These are phyloP conservation scores for Melanocharis versteri DNA, from an alignment of 2,113 vertebrate species.

Conservation along the genomic window DNA sequence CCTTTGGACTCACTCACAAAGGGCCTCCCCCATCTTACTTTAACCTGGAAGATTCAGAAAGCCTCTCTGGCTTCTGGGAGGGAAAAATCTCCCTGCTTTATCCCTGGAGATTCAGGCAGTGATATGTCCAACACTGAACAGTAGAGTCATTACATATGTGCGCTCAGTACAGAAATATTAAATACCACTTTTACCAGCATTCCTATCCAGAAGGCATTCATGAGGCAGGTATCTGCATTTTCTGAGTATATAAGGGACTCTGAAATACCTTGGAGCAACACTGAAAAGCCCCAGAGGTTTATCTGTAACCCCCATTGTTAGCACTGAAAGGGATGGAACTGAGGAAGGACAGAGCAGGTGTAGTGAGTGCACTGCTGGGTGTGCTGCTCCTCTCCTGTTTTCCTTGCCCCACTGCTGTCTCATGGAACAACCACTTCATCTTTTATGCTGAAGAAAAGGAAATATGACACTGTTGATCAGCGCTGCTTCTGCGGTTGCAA, in stretches of 20 bases:
- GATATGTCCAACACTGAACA: background rate
- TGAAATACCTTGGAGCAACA: background rate
- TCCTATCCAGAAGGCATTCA: background rate
- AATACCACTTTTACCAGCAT: background rate
- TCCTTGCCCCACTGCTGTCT: background rate
- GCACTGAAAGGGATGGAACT: background rate
- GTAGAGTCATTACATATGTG: background rate
- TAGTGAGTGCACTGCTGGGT: background rate
- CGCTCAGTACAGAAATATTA: background rate
- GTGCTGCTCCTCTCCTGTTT: background rate
- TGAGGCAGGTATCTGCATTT: background rate
- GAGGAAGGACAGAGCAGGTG: background rate
- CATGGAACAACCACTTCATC: background rate
- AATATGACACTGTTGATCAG: slow-evolving; percentile 56
- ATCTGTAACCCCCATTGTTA: background rate
- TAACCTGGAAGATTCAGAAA: background rate
- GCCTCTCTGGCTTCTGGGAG: background rate
- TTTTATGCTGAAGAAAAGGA: slow-evolving; percentile 40
- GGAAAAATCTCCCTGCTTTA: background rate
- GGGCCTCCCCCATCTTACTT: background rate
- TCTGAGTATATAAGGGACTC: background rate
- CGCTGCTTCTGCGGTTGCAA: slow-evolving; percentile 36
- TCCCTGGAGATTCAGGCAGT: background rate
- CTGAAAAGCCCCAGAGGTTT: background rate
- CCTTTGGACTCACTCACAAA: background rate